These are phyloP conservation scores for Oxygymnocypris stewartii DNA, from an alignment of 2,113 vertebrate species.

Conservation along the genomic window DNA sequence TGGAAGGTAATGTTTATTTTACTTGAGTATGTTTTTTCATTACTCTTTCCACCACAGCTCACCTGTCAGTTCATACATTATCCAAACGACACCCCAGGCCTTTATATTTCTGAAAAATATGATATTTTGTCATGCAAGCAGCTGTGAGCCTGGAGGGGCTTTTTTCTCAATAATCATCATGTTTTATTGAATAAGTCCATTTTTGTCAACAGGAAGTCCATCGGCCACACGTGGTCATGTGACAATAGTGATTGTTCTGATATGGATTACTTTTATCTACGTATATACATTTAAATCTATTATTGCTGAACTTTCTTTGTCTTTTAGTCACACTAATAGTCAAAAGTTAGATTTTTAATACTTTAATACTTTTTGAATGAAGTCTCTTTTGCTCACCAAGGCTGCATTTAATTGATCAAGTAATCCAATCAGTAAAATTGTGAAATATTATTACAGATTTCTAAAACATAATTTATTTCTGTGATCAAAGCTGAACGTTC, in stretches of 20 bases:
- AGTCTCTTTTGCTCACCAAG: too few relatives aligned
- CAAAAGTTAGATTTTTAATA: not conserved
- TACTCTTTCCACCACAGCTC: too few relatives aligned
- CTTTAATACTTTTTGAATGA: not conserved
- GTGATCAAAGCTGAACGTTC: not conserved
- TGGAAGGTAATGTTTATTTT: too few relatives aligned
- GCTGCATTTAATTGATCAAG: too few relatives aligned
- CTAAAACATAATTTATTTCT: not conserved
- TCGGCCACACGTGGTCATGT: not conserved
- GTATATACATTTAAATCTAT: not conserved
- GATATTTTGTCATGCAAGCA: not conserved
- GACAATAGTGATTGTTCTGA: not conserved
- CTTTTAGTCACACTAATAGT: not conserved
- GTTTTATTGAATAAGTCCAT: not conserved
- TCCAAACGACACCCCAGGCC: not conserved
- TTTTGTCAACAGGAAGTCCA: not conserved
- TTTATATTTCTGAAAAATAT: not conserved
- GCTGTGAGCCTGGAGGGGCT: not conserved
- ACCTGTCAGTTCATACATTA: not conserved
- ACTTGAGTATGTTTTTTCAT: too few relatives aligned
- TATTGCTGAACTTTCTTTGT: not conserved
- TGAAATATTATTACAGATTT: too few relatives aligned
- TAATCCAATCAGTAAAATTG: too few relatives aligned
- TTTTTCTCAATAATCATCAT: not conserved
- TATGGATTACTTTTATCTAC: not conserved